Conservation (phyloP, 2,888 invertebrate species). For the Heliconius ismenius region DNA sequence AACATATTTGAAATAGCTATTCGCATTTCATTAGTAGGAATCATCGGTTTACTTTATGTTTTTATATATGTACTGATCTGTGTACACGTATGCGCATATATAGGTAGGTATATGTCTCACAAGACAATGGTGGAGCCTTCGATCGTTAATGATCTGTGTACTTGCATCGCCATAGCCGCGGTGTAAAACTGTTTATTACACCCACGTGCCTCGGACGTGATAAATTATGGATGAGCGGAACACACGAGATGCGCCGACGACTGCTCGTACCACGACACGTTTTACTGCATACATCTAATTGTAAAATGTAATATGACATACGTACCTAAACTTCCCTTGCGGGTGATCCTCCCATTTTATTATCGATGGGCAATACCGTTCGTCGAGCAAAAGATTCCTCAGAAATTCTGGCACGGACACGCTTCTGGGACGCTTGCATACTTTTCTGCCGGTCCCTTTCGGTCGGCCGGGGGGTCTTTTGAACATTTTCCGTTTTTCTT, state of each 20-base stretch:
- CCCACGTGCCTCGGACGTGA: slow-evolving; percentile 68
- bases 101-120: slow-evolving; percentile 24
- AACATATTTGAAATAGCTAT: slow-evolving; percentile 5
- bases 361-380: slow-evolving; percentile 88
- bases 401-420: slow-evolving; percentile 92
- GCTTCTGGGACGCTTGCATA: slow-evolving; percentile 73
- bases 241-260: slow-evolving; percentile 54
- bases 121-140: slow-evolving; percentile 39
- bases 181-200: slow-evolving; percentile 61
- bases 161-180: slow-evolving; percentile 41
- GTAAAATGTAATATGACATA: slow-evolving; percentile 36
- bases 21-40: slow-evolving; percentile 18
- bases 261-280: slow-evolving; percentile 57
- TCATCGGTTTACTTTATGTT: slow-evolving; percentile 11
- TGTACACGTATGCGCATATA: neutral
- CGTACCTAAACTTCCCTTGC: slow-evolving; percentile 89
- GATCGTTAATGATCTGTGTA: slow-evolving; percentile 51
- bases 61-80: neutral
- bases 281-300: neutral
- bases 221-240: slow-evolving; percentile 62
- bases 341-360: slow-evolving; percentile 94
- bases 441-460: slow-evolving; percentile 74
- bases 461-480: slow-evolving; percentile 82
- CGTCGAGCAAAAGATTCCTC: slow-evolving; percentile 88
- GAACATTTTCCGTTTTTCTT: slow-evolving; percentile 69